Evolutionary conservation across 2,888 invertebrate species (phyloP).

Genomic region (Eustalomyia histrio): DNA sequence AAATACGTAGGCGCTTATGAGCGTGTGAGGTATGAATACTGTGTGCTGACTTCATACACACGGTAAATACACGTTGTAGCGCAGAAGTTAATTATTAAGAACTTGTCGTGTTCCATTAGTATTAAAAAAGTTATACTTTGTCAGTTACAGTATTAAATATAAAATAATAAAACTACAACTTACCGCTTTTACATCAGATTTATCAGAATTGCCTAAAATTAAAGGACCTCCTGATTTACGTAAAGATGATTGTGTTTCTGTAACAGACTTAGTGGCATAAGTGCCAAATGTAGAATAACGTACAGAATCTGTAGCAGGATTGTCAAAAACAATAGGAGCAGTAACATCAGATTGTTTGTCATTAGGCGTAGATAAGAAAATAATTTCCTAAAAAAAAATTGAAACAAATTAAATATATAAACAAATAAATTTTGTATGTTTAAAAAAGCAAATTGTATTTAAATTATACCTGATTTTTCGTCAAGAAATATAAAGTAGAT

Average conservation of each 20-base stretch:
- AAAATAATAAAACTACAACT: slow-evolving; percentile 29
- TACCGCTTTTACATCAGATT: slow-evolving; percentile 80
- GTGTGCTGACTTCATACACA: too few relatives aligned
- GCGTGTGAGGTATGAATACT: too few relatives aligned
- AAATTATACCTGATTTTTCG: slow-evolving; percentile 81
- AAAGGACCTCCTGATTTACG: slow-evolving; percentile 71
- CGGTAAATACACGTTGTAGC: too few relatives aligned
- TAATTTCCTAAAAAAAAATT: slow-evolving; percentile 79
- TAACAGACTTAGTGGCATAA: slow-evolving; percentile 78
- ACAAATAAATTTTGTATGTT: too few relatives aligned
- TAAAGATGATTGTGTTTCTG: slow-evolving; percentile 58
- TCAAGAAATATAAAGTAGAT: slow-evolving; percentile 83
- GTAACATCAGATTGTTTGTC: slow-evolving; percentile 78
- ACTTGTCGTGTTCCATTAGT: too few relatives aligned
- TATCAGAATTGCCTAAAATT: slow-evolving; percentile 78
- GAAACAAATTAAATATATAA: too few relatives aligned
- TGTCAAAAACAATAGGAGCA: slow-evolving; percentile 76
- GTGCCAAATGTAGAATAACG: slow-evolving; percentile 80
- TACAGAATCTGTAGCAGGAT: slow-evolving; percentile 68
- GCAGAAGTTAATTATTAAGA: too few relatives aligned
- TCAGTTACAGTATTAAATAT: too few relatives aligned
- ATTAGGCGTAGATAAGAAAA: slow-evolving; percentile 79
- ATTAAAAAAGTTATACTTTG: too few relatives aligned
- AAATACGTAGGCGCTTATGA: too few relatives aligned
- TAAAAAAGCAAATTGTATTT: background rate